These are phyloP conservation scores for Ceyx erithaca DNA, from an alignment of 2,797 vertebrate genomes.

Conservation along the genomic window DNA sequence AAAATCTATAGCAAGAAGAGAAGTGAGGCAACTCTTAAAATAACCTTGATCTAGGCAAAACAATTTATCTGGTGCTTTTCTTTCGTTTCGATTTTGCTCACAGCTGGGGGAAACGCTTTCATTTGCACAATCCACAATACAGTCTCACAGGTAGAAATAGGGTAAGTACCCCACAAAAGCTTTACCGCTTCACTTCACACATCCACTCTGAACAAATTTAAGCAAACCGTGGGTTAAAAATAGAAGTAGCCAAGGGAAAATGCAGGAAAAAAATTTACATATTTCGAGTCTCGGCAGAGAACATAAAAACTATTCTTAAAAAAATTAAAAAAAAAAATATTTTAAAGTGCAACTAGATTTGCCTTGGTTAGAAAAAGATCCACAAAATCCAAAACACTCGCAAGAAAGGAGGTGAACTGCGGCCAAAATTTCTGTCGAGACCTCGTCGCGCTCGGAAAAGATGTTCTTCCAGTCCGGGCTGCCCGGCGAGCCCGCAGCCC, in stretches of 20 bases:
- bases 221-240: not conserved
- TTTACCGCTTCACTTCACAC: fast-evolving
- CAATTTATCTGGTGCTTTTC: not conserved
- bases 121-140: not conserved
- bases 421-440: not conserved
- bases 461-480: fast-evolving
- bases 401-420: not conserved
- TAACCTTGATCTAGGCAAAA: not conserved
- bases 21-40: not conserved
- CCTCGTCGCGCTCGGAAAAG: fast-evolving
- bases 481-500: too few species aligned
- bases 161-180: not conserved
- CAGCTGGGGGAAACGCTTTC: not conserved
- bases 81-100: not conserved
- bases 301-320: fast-evolving
- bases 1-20: not conserved
- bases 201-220: fast-evolving
- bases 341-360: fast-evolving
- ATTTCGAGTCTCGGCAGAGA: fast-evolving
- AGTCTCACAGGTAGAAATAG: not conserved
- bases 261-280: not conserved
- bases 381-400: not conserved
- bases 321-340: too few species aligned
- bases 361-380: fast-evolving
- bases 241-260: not conserved